Percentiles rank a stretch among this genome's conserved stretches.
Conservation (phyloP, 2,113 vertebrate species). For the Gallinago media region DNA sequence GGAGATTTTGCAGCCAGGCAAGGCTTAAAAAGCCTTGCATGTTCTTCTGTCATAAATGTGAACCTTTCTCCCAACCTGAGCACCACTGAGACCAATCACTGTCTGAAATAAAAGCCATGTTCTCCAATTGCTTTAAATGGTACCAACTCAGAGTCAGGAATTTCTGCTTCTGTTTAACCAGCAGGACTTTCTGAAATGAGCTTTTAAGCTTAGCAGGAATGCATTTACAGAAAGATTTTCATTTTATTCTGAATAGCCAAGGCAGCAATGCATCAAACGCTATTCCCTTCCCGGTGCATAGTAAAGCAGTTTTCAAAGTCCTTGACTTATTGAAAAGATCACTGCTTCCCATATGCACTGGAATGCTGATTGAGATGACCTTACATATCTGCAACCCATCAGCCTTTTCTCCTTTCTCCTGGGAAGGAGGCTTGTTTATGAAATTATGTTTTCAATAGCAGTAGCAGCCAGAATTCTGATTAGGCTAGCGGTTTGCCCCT, state of each 20-base stretch:
- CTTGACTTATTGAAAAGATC: neutral
- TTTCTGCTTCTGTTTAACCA: neutral
- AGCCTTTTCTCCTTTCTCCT: slow-evolving; percentile 18
- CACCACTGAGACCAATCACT: neutral
- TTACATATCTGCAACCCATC: slow-evolving; percentile 20
- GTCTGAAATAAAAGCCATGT: neutral
- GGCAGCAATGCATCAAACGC: neutral
- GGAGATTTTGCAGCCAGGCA: neutral
- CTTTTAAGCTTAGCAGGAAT: slow-evolving; percentile 22
- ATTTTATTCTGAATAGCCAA: neutral
- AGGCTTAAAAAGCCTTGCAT: neutral
- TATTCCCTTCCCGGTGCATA: neutral
- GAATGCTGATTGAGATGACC: slow-evolving; percentile 35
- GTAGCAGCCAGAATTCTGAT: slow-evolving; percentile 34
- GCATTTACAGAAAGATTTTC: neutral
- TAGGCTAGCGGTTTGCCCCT: neutral
- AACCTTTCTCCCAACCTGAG: neutral
- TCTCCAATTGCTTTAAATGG: neutral
- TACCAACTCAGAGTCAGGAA: neutral
- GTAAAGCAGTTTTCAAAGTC: slow-evolving; percentile 1
- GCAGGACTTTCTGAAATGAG: neutral
- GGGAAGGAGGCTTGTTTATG: slow-evolving; percentile 39
- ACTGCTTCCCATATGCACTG: neutral
- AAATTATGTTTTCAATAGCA: slow-evolving; percentile 41
- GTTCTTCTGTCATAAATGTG: neutral